Evolutionary conservation across 2,797 vertebrate species (phyloP), one percentile per base, ranked within the genome.

Genomic region (Sebastes oblongus): DNA sequence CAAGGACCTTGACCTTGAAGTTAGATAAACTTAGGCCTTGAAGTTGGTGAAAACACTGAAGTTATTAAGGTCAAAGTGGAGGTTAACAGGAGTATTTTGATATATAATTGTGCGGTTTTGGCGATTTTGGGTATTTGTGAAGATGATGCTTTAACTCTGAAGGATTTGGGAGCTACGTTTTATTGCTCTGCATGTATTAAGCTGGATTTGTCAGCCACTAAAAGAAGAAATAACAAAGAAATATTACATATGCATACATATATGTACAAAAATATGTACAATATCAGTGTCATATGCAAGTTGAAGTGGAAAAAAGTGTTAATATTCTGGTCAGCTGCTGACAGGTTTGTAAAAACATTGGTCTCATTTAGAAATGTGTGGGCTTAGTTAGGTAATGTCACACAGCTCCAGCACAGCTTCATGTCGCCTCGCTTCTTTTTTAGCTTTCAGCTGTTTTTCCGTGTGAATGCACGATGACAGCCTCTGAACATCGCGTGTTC

Each of bases 381-480:
- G n/a, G 50, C 16, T 46, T 46, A 46, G 42, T 46, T 46, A 46
- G 7, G 42, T 46, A 18, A 46, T 46, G 3, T 18, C 42, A 8
- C 42, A 18, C 16, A 46, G 42, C 42, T 18, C 6, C 16, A 46
- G 42, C 16, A 52, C 3, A n/a, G 50, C 68, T 42, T 30, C 46
- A 18, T 0, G 24, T 14, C 22, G 29, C 18, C 6, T 18, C 3
- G 25, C 42, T 13, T 16, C 22, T 64, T 9, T 9, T 78, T 25
- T 27, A 55, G 66, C 30, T 60, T 39, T 70, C 70, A 50, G 64
- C 68, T 32, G 68, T 39, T 61, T 72, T 77, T 76, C 67, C 80
- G 16, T 12, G 22, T 36, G 29, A 52, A 36, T 12, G 27, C 75
- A 72, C 18, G 3, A 27, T 36, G 74, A 20, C 56, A 30, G 62